Conservation (phyloP, 2,888 invertebrate species). For the Proisotoma minuta region DNA sequence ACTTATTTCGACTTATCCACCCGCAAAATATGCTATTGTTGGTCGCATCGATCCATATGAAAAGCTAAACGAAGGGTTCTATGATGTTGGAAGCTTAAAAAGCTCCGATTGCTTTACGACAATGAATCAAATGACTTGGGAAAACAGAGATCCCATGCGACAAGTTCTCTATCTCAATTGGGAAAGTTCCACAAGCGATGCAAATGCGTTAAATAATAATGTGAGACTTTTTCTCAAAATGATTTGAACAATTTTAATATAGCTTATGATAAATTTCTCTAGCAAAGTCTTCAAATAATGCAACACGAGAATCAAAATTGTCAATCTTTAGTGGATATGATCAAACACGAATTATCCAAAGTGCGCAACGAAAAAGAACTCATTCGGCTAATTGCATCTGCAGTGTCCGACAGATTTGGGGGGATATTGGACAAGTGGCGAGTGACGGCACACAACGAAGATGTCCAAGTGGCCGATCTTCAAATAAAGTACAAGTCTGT, state of each 20-base stretch:
- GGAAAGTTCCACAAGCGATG: background rate
- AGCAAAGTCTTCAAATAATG: slow-evolving; percentile 20
- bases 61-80: slow-evolving; percentile 54
- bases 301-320: slow-evolving; percentile 14
- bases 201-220: slow-evolving; percentile 20
- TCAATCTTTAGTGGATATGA: slow-evolving; percentile 7
- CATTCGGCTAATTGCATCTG: slow-evolving; percentile 31
- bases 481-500: slow-evolving; percentile 34
- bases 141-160: slow-evolving; percentile 6
- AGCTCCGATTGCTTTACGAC: slow-evolving; percentile 9
- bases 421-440: slow-evolving; percentile 41
- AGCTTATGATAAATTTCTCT: background rate
- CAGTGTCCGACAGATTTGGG: slow-evolving; percentile 35
- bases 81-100: slow-evolving; percentile 31
- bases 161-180: slow-evolving; percentile 27
- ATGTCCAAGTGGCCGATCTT: slow-evolving; percentile 37
- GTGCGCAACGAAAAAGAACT: slow-evolving; percentile 29
- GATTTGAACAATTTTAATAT: background rate
- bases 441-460: slow-evolving; percentile 33
- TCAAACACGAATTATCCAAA: slow-evolving; percentile 9
- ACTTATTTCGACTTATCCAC: slow-evolving; percentile 59
- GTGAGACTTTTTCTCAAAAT: background rate
- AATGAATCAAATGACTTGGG: slow-evolving; percentile 23
- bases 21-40: slow-evolving; percentile 62
- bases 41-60: slow-evolving; percentile 61